Evolutionary conservation across 1,140 invertebrate genomes (phyloP).

Genomic region (Megathymus violae): DNA sequence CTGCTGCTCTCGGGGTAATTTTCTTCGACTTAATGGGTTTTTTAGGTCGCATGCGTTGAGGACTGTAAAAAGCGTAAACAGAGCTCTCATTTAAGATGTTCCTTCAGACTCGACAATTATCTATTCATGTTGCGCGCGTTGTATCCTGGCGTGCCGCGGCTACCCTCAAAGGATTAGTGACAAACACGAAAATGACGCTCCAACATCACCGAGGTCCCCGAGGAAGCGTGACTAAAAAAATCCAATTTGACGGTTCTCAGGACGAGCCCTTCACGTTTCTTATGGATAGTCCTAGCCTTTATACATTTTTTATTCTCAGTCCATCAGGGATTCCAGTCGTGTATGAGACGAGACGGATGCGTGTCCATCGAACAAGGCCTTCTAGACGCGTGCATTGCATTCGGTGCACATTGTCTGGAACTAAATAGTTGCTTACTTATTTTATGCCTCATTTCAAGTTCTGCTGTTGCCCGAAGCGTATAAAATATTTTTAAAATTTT

Average conservation of each 20-base stretch:
- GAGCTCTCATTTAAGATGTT: conserved; percentile 28
- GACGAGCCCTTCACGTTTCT: conserved; percentile 53
- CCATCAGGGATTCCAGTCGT: conserved; percentile 58
- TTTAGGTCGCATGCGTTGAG: conserved; percentile 9
- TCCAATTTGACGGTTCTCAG: conserved; percentile 58
- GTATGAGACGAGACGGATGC: conserved; percentile 59
- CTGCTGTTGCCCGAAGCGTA: conserved; percentile 22
- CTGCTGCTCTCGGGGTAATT: conserved; percentile 33
- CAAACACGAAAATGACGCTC: conserved; percentile 43
- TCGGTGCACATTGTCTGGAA: conserved; percentile 42
- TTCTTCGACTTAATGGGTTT: conserved; percentile 25
- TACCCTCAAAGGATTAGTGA: conserved; percentile 48
- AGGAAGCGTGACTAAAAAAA: conserved; percentile 59
- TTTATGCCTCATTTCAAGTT: conserved; percentile 15
- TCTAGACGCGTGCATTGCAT: conserved; percentile 68
- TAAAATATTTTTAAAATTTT: conserved; percentile 19
- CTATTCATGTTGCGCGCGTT: conserved; percentile 48
- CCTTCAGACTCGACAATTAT: conserved; percentile 35
- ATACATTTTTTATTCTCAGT: conserved; percentile 51
- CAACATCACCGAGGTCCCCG: conserved; percentile 40
- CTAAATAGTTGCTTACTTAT: conserved; percentile 45
- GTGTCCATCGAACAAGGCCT: conserved; percentile 54
- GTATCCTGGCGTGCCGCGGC: conserved; percentile 49
- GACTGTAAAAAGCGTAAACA: conserved; percentile 5
- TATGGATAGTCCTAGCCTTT: conserved; percentile 51